Evolutionary conservation across 2,797 vertebrate species (phyloP).

Genomic region (Philypnodon macrostomus): DNA sequence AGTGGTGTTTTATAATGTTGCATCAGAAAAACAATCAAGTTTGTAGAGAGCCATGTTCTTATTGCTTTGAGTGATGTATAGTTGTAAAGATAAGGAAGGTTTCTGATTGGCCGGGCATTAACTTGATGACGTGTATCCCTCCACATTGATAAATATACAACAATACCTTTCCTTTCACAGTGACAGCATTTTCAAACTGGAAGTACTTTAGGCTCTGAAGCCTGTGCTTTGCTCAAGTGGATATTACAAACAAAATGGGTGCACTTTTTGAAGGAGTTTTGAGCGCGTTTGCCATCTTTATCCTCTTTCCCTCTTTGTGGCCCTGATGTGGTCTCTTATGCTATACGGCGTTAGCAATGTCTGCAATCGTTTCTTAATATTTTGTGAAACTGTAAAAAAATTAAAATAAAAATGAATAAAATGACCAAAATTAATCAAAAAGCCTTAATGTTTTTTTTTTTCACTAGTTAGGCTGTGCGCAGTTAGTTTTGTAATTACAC

Average conservation of each 20-base stretch:
- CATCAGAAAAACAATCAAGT: neutral
- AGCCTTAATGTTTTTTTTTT: neutral
- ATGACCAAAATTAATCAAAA: conserved; percentile 53
- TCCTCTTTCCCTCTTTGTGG: conserved; percentile 40
- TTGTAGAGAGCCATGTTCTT: neutral
- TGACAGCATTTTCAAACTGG: conserved; percentile 10
- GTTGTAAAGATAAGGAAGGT: neutral
- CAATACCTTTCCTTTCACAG: neutral
- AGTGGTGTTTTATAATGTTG: neutral
- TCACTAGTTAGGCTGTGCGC: neutral
- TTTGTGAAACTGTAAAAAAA: conserved; percentile 81
- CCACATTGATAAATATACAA: too few species aligned
- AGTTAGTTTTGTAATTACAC: conserved; percentile 34
- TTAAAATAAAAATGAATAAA: conserved; percentile 69
- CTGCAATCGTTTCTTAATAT: conserved; percentile 66
- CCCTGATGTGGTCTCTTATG: conserved; percentile 61
- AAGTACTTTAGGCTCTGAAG: neutral
- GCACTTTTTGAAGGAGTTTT: conserved; percentile 4
- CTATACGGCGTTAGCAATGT: conserved; percentile 66
- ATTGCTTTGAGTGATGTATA: conserved; percentile 16
- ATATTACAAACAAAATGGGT: neutral
- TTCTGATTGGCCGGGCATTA: too few species aligned
- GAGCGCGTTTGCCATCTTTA: conserved; percentile 30
- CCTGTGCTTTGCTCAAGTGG: conserved; percentile 5
- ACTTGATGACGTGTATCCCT: too few species aligned